Base-by-base conservation (phyloP, 2,113 vertebrate species). In the Varanus komodoensis region DNA sequence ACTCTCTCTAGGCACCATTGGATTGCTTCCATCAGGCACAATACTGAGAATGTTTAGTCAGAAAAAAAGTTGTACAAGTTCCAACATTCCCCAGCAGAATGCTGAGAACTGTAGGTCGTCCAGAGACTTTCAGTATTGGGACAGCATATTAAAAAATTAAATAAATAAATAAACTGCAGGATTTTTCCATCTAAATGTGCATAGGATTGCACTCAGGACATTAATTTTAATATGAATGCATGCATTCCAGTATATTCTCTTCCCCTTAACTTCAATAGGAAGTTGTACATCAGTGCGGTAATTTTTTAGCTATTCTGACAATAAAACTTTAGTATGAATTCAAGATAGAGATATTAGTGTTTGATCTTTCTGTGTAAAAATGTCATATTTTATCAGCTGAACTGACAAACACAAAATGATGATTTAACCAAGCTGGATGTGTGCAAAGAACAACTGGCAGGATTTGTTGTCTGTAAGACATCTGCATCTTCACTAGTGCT, bases 261-360 rank as follows among this genome's bases (percentile, higher is more conserved):
- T 78, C 74, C 44, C 61, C 38, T 87, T 87, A 78, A 87, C 61
- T 29, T 38, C 61, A 38, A 87, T 32, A 67, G 74, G 74, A 87
- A 79, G 17, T 12, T 54, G 32, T 32, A 52, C 48, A 54, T 75
- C 34, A 78, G 77, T 32, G 6, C 17, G 14, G 38, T 64, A 77
- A 64, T 64, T 44, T 78, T 9, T 87, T 48, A 61, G 44, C 4
- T 54, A 32, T 48, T 23, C 64, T 34, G 29, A 32, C 32, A 78
- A 84, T 67, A 80, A 25, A 1, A 21, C 17, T 27, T 79, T n/a
- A 57, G 52, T 19, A 61, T 61, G 52, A 82, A 82, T 54, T 29
- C 29, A 81, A 57, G 50, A 57, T 23, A n/a, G 79, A 54, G 14
- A 32, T 54, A 17, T 5, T 6, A 15, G 4, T 29, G 12, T 82